Evolutionary conservation across 2,113 vertebrate species (phyloP).

Genomic region (Gadus chalcogrammus): DNA sequence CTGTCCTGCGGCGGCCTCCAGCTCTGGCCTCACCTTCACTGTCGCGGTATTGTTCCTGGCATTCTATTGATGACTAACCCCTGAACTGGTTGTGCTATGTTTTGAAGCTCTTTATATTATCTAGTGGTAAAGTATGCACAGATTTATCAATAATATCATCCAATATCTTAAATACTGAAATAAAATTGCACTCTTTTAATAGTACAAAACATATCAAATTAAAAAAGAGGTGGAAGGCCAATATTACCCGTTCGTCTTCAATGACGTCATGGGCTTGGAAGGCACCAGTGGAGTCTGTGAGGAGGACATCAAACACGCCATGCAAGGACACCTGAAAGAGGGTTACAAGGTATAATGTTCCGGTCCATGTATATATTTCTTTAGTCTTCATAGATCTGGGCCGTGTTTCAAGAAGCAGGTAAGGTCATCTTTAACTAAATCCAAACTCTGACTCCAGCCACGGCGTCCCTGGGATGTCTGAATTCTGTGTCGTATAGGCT

Average conservation of each 20-base stretch:
- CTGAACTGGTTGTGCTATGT: no score
- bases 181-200: not conserved
- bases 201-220: constrained; percentile 38
- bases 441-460: no score
- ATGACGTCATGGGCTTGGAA: constrained; percentile 48
- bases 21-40: constrained; percentile 31
- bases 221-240: rapidly evolving
- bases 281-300: not conserved
- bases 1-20: not conserved
- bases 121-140: not conserved
- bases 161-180: not conserved
- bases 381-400: no score
- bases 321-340: constrained; percentile 38
- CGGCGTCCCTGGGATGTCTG: no score
- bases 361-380: no score
- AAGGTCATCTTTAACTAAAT: no score
- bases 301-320: constrained; percentile 28
- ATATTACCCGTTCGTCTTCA: constrained; percentile 24
- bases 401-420: no score
- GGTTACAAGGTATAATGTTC: constrained; percentile 24
- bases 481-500: no score
- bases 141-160: not conserved
- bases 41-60: not conserved
- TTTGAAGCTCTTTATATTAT: no score
- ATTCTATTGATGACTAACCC: no score